phyloP scores from a whole-genome alignment of 1,140 invertebrate species.

The Stenopsyche tienmushanensis region DNA sequence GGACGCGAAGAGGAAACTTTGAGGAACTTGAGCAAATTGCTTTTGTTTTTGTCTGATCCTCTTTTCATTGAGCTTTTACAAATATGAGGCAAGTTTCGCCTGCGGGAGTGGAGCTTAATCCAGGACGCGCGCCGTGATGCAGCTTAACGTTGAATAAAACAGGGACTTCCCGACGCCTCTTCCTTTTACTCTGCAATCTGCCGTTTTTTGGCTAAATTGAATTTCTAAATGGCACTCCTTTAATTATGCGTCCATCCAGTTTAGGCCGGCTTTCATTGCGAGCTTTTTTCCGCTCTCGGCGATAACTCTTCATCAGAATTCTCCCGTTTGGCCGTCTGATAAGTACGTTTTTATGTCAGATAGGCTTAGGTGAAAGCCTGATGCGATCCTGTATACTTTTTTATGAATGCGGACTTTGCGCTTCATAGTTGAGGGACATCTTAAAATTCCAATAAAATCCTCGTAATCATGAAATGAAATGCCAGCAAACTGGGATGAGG shows the following conservation, averaged over 20 bases:
- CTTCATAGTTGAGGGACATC: too few relatives aligned
- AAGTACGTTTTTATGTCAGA: background rate
- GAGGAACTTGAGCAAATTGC: conserved; percentile 35
- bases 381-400: too few relatives aligned
- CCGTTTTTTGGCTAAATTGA: background rate
- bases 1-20: background rate
- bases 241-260: background rate
- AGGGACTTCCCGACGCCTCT: conserved; percentile 12
- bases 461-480: too few relatives aligned
- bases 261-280: background rate
- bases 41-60: conserved; percentile 38
- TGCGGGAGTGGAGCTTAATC: conserved; percentile 18
- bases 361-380: background rate
- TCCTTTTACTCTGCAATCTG: background rate
- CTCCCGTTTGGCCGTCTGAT: background rate
- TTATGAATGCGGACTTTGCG: too few relatives aligned
- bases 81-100: conserved; percentile 34
- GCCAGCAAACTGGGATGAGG: too few relatives aligned
- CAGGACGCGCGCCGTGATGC: conserved; percentile 17
- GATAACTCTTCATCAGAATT: background rate
- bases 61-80: conserved; percentile 35
- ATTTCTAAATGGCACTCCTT: background rate
- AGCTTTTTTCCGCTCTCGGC: background rate
- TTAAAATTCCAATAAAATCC: too few relatives aligned
- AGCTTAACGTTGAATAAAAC: conserved; percentile 23